A percentile compares a stretch with the other conserved stretches of the same genome.
These are phyloP conservation scores for Gari tellinella DNA, from an alignment of 2,888 invertebrate species.

Conservation along the genomic window DNA sequence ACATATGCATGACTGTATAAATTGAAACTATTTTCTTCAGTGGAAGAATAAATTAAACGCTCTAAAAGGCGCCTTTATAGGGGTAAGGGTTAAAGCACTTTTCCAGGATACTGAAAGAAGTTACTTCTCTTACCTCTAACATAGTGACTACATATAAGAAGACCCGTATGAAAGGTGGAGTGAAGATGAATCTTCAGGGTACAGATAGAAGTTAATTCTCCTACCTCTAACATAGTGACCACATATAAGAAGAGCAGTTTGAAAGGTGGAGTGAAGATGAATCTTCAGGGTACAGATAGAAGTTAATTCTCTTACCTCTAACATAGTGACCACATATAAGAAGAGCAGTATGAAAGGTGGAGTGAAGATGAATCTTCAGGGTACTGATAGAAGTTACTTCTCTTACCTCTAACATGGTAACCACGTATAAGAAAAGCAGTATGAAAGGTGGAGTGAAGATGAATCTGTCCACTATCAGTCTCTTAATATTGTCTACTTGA, in stretches of 20 bases:
- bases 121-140: slow-evolving; percentile 71
- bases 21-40: too few species aligned
- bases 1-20: too few species aligned
- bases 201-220: too few species aligned
- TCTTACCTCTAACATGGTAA: slow-evolving; percentile 78
- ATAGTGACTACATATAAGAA: slow-evolving; percentile 77
- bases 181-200: slow-evolving; percentile 76
- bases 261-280: slow-evolving; percentile 78
- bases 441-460: slow-evolving; percentile 79
- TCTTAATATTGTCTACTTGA: slow-evolving; percentile 66
- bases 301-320: too few species aligned
- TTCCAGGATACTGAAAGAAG: too few species aligned
- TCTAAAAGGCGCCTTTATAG: too few species aligned
- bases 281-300: too few species aligned
- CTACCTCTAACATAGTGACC: slow-evolving; percentile 77
- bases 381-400: too few species aligned
- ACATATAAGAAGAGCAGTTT: slow-evolving; percentile 76
- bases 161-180: slow-evolving; percentile 77
- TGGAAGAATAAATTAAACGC: too few species aligned
- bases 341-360: slow-evolving; percentile 78
- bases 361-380: slow-evolving; percentile 76
- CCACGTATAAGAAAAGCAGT: slow-evolving; percentile 76
- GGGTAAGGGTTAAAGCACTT: too few species aligned
- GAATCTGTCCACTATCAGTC: slow-evolving; percentile 76
- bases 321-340: slow-evolving; percentile 74